Evolutionary conservation across 2,888 invertebrate genomes (phyloP), one percentile per base, ranked within the genome.

Genomic region (Metacarcinus magister): DNA sequence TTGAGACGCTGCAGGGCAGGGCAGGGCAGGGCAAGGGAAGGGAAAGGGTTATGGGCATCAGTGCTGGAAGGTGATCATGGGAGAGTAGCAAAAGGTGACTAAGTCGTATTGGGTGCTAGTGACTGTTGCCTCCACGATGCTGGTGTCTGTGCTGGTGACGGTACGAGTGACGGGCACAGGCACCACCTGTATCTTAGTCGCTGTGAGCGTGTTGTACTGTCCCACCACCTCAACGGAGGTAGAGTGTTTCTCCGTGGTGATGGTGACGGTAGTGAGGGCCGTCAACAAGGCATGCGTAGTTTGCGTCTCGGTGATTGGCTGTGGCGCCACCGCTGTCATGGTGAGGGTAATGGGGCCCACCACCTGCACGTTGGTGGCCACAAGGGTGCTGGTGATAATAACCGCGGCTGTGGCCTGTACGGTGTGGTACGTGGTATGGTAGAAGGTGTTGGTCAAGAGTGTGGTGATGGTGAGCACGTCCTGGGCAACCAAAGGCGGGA

Each of bases 21-120:
- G 23, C 82, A 13, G 2, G 54, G 54, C 54, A 39, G 16, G 48
- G 48, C 8, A 48, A 48, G 67, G 67, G 82, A 82, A 28, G 82
- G 28, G 82, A 28, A 5, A 2, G 82, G 82, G 13, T 8, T 0
- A 13, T 13, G 82, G 28, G 8, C 46, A 46, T 89, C 28, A 95
- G 89, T 93, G 95, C 2, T 89, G 87, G 23, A 93, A 95, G 46
- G 95, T 95, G 89, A 95, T 93, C 60, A 54, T 89, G n/a, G 95
- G 93, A 10, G 87, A 19, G 93, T 93, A 95, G 48, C 95, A 95
- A 23, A 93, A 32, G 44, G 95, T 93, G 89, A 95, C 95, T 28
- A 44, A 89, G 16, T 93, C 67, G 44, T 90, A 89, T 0, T 54
- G 43, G 39, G 95, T 93, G 93, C 60, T 19, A 43, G 95, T 95